A percentile compares a stretch with the other conserved stretches of the same genome.
These are phyloP conservation scores for Drosophila sordidapex DNA, from an alignment of 2,888 invertebrate species.

Conservation along the genomic window DNA sequence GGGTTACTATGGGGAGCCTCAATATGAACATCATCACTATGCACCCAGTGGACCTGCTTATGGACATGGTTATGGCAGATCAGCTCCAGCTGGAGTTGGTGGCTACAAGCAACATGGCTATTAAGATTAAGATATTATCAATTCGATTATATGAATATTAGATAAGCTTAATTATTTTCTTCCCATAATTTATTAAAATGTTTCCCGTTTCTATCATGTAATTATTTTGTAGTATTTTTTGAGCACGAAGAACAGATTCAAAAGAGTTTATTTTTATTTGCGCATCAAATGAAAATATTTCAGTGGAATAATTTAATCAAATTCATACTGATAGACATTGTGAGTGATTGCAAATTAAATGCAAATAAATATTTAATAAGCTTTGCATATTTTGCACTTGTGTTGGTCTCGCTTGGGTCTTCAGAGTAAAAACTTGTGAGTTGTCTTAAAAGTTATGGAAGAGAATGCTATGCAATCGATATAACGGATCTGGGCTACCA, in stretches of 20 bases:
- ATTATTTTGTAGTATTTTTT: not conserved
- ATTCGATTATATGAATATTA: no score
- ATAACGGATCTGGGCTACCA: no score
- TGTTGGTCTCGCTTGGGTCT: not conserved
- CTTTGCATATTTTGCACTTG: not conserved
- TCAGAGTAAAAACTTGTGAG: not conserved
- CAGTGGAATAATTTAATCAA: no score
- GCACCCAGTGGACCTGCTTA: conserved; percentile 31
- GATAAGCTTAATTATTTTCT: not conserved
- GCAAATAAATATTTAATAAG: not conserved
- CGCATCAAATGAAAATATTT: no score
- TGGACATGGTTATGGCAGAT: conserved; percentile 30
- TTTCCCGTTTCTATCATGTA: conserved; percentile 1
- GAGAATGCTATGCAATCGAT: no score
- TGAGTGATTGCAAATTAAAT: no score
- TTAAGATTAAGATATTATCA: conserved; percentile 14
- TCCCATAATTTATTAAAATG: conserved; percentile 45
- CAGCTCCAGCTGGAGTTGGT: conserved; percentile 5
- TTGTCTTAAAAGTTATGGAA: not conserved
- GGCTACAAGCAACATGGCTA: conserved; percentile 60
- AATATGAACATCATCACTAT: conserved; percentile 34
- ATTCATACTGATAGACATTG: no score
- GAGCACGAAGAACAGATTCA: not conserved
- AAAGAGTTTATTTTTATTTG: no score
- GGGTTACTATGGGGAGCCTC: conserved; percentile 44